A percentile compares a stretch with the other conserved stretches of the same genome.
phyloP scores from a whole-genome alignment of 2,113 vertebrate genomes.

The Ptychochromis oligacanthus region DNA sequence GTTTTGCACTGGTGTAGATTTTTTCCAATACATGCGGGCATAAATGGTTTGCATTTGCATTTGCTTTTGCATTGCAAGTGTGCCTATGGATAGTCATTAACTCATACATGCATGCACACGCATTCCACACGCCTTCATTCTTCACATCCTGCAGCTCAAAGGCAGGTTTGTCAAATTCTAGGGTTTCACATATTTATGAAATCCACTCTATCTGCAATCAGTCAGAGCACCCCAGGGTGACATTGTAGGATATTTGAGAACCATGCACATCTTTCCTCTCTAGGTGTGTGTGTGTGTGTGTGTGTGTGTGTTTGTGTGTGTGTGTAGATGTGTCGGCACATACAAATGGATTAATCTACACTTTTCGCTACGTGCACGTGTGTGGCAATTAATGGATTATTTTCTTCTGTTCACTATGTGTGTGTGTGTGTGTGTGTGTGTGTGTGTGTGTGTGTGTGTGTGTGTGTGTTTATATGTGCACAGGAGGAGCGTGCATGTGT shows the following conservation, averaged over 20 bases:
- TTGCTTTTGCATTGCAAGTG: background rate
- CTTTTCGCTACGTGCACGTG: no score
- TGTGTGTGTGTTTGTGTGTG: background rate
- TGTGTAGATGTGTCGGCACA: background rate
- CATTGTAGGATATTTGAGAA: constrained; percentile 77
- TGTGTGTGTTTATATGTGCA: background rate
- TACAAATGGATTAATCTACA: constrained; percentile 4
- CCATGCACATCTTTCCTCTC: constrained; percentile 37
- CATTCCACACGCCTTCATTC: background rate
- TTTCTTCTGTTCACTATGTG: no score
- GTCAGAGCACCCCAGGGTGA: constrained; percentile 74
- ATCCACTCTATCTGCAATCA: constrained; percentile 74
- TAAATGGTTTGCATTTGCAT: background rate
- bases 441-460: background rate
- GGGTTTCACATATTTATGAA: constrained; percentile 77
- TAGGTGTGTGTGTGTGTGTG: constrained; percentile 30
- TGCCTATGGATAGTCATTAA: background rate
- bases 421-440: constrained; percentile 11
- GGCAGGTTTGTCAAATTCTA: constrained; percentile 69
- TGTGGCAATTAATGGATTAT: no score
- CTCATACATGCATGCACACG: background rate
- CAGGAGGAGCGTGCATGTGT: background rate
- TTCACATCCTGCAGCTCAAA: constrained; percentile 50
- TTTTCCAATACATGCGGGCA: background rate
- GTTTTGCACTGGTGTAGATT: background rate